Base-by-base conservation (phyloP, 1,140 invertebrate genomes). In the Phortica variegata region DNA sequence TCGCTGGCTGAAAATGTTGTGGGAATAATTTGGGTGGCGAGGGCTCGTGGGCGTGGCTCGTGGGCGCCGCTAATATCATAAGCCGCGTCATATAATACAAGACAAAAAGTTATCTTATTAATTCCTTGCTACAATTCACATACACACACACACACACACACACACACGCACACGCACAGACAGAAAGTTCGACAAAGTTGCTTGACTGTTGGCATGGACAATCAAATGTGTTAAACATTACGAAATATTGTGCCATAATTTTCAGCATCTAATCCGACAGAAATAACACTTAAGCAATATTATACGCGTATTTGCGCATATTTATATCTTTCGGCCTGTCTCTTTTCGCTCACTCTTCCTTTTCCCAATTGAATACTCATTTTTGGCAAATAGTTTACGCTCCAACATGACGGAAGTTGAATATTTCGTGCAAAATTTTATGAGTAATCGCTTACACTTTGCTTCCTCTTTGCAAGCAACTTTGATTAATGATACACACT, bases 191-290 rank as follows among this genome's bases (percentile, higher is more conserved):
- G 10, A 26, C n/a, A n/a, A n/a, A n/a, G n/a, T n/a, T n/a, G n/a
- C n/a, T n/a, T n/a, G n/a, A 46, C 50, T 49, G 38, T 44, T 47
- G 49, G 54, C 47, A 56, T 43, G 54, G 51, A 61, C 63, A 68
- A 68, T 68, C 63, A 62, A 68, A 68, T 68, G 63, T 56, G 63
- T 68, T 66, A 66, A 66, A 66, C 68, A 66, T 66, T 63, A 66
- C 56, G 51, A 61, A 63, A 68, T 66, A 66, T 66, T 68, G 60
- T 58, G 63, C 60, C 63, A 63, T 63, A 63, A 68, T 69, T 68
- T 54, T 21, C 47, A 52, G 48, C 58, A 63, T 47, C 63, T 68
- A 68, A 68, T 60, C 63, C 65, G 63, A 68, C 60, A 63, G 60
- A 68, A 68, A 68, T 68, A 68, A 68, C 63, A 68, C 63, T 68